phyloP scores from a whole-genome alignment of 1,140 invertebrate species.

The Linepithema humile region DNA sequence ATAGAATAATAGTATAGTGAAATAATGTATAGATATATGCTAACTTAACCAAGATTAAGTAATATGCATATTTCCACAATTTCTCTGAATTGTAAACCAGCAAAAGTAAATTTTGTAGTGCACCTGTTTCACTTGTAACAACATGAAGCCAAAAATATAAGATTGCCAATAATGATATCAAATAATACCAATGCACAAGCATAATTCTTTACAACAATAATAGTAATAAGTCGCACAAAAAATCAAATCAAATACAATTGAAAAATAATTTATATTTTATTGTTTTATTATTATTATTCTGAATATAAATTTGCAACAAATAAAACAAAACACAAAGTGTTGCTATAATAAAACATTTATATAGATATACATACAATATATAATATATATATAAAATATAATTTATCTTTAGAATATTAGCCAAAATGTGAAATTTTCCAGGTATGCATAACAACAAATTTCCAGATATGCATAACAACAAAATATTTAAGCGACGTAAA shows the following conservation, averaged over 20 bases:
- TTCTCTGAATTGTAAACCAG: too few species aligned
- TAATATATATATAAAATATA: background rate
- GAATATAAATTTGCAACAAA: background rate
- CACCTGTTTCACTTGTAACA: background rate
- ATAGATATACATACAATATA: background rate
- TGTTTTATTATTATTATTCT: background rate
- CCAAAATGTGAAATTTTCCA: background rate
- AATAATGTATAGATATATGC: too few species aligned
- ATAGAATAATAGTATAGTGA: too few species aligned
- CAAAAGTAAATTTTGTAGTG: too few species aligned
- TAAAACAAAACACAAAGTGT: background rate
- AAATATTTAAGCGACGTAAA: background rate
- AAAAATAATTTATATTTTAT: background rate
- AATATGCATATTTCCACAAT: too few species aligned
- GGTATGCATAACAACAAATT: too few species aligned
- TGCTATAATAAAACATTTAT: background rate
- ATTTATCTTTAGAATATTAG: slow-evolving; percentile 16
- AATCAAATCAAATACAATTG: background rate
- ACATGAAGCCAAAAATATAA: background rate
- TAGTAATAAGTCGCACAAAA: slow-evolving; percentile 1
- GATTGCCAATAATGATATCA: background rate
- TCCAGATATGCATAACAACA: background rate
- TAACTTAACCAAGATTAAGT: too few species aligned
- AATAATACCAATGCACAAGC: background rate
- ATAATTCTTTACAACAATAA: background rate